Percentiles rank a stretch among this genome's conserved stretches.
These are phyloP conservation scores for Carollia perspicillata DNA, from an alignment of 2,113 vertebrate species.

Conservation along the genomic window DNA sequence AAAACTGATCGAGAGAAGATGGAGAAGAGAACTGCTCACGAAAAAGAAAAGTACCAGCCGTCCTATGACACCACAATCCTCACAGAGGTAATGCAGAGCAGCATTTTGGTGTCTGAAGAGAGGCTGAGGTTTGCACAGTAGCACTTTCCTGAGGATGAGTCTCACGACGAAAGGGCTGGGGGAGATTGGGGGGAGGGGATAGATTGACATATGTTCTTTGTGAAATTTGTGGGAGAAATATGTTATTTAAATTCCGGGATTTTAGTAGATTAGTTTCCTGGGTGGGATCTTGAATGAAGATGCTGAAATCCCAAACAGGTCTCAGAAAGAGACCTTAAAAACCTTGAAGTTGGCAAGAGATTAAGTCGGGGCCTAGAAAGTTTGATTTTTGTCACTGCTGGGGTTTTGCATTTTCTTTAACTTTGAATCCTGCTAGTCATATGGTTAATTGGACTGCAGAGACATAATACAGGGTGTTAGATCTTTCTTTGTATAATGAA, in stretches of 20 bases:
- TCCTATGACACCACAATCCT: conserved; percentile 89
- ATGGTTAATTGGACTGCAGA: conserved; percentile 58
- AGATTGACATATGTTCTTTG: neutral
- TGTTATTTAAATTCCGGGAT: conserved; percentile 48
- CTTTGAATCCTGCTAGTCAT: conserved; percentile 56
- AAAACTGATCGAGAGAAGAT: conserved; percentile 90
- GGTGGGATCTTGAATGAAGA: conserved; percentile 72
- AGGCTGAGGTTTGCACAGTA: neutral
- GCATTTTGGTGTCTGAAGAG: conserved; percentile 11
- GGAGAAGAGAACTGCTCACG: conserved; percentile 87
- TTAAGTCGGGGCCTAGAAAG: conserved; percentile 56
- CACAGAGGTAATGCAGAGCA: conserved; percentile 82
- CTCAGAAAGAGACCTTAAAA: conserved; percentile 63
- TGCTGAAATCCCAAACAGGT: conserved; percentile 74
- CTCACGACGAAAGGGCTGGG: conserved; percentile 6
- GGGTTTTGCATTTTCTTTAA: conserved; percentile 76
- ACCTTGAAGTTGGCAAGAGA: conserved; percentile 30
- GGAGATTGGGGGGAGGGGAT: neutral
- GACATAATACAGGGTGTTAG: conserved; percentile 77
- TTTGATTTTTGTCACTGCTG: conserved; percentile 64
- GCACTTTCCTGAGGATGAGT: neutral
- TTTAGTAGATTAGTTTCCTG: conserved; percentile 46
- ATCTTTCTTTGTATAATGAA: conserved; percentile 86
- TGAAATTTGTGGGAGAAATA: conserved; percentile 25
- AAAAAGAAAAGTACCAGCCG: conserved; percentile 89